These are phyloP conservation scores for Eulemur rubriventer DNA, from an alignment of 2,797 vertebrate genomes.

Conservation along the genomic window DNA sequence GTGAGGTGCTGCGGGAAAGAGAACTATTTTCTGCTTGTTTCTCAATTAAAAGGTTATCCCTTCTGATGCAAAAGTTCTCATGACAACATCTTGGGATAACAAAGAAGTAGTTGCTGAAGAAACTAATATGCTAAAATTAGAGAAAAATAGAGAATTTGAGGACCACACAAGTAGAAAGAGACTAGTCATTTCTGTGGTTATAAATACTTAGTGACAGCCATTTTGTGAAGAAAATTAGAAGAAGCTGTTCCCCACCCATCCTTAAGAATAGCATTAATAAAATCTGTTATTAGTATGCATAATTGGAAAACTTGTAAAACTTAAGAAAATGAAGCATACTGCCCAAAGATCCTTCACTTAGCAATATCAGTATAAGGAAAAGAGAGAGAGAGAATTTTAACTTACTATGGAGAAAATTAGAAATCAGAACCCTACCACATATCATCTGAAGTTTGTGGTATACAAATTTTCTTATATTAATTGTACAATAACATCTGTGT, in stretches of 20 bases:
- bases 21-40: not conserved
- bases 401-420: not conserved
- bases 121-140: slow-evolving; percentile 25
- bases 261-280: slow-evolving; percentile 54
- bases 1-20: not conserved
- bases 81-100: not conserved
- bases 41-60: not conserved
- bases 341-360: not conserved
- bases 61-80: not conserved
- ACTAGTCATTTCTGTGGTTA: slow-evolving; percentile 28
- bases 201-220: slow-evolving; percentile 20
- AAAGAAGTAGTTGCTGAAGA: not conserved
- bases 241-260: not conserved
- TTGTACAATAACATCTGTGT: not conserved
- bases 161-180: slow-evolving; percentile 64
- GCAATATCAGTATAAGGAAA: not conserved
- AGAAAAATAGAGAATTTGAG: slow-evolving; percentile 33
- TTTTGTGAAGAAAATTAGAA: slow-evolving; percentile 36
- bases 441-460: not conserved
- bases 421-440: not conserved
- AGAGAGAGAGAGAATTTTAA: not conserved
- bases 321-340: not conserved
- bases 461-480: not conserved
- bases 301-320: not conserved
- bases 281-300: slow-evolving; percentile 47